Base-by-base conservation (phyloP, 2,888 invertebrate species). In the Lucinisca nassula region DNA sequence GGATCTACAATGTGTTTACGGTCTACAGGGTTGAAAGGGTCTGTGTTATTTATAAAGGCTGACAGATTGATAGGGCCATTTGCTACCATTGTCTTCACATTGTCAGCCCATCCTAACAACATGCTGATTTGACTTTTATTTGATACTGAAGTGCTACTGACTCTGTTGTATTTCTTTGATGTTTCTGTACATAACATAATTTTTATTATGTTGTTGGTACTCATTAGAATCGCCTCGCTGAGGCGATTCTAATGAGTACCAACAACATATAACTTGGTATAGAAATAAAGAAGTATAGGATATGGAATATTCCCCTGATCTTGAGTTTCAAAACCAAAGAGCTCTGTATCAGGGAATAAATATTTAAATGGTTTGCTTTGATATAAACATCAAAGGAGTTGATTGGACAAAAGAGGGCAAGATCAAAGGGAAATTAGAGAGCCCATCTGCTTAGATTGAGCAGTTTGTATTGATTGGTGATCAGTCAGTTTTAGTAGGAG, bases 311-410 rank as follows among this genome's bases (percentile, higher is more conserved):
- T n/a, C n/a, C n/a, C n/a, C n/a, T n/a, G n/a, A n/a, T n/a, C n/a
- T n/a, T n/a, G n/a, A n/a, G n/a, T n/a, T n/a, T n/a, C n/a, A n/a
- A n/a, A n/a, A n/a, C n/a, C n/a, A n/a, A n/a, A n/a, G n/a, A n/a
- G n/a, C 35, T n/a, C 35, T 35, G 35, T 67, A 67, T 67, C 67
- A 67, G 67, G 8, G 67, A 67, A 67, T 90, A 88, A 90, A 87
- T 90, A 88, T 90, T 90, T 90, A 85, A 90, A 90, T 90, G 85
- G 82, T 77, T 70, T 88, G 90, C 90, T 90, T 90, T 90, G 90
- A 90, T 75, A 87, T 90, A 72, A 78, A 87, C 87, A 88, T 90
- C 90, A 90, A 90, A 90, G 87, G 58, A 75, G 37, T 49, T 85
- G 85, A 87, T 78, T 78, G 84, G 87, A 86, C 84, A 87, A 85